A percentile compares a stretch with the other conserved stretches of the same genome.
Evolutionary conservation across 2,113 vertebrate species (phyloP).

Genomic region (Chroicocephalus ridibundus): DNA sequence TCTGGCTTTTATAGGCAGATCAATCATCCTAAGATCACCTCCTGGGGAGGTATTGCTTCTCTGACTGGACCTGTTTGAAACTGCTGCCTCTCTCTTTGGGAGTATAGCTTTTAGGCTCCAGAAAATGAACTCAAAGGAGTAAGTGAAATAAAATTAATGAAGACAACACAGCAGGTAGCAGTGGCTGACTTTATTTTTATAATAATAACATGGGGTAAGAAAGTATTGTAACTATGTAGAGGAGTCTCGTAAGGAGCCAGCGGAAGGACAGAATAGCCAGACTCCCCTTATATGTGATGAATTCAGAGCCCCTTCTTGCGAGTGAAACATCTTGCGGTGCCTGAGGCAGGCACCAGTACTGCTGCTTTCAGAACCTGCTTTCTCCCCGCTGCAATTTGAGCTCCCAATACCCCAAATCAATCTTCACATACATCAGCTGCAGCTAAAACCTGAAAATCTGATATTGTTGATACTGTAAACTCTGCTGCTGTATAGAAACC

Average conservation of each 20-base stretch:
- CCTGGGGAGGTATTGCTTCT: background rate
- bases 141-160: background rate
- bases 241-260: background rate
- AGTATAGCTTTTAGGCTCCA: background rate
- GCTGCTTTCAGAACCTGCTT: background rate
- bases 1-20: constrained; percentile 32
- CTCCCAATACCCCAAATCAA: background rate
- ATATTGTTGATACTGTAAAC: background rate
- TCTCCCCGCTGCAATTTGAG: background rate
- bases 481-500: background rate
- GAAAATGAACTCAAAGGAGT: background rate
- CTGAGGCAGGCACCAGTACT: background rate
- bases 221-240: background rate
- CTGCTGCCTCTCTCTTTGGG: background rate
- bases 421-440: background rate
- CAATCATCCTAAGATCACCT: background rate
- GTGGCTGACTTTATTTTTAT: background rate
- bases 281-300: background rate
- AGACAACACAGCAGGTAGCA: background rate
- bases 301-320: background rate
- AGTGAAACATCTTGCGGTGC: background rate
- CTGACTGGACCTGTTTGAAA: background rate
- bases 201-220: background rate
- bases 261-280: background rate
- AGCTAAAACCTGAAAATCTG: background rate